These are phyloP conservation scores for Notolabrus celidotus DNA, from an alignment of 2,797 vertebrate species.

Conservation along the genomic window DNA sequence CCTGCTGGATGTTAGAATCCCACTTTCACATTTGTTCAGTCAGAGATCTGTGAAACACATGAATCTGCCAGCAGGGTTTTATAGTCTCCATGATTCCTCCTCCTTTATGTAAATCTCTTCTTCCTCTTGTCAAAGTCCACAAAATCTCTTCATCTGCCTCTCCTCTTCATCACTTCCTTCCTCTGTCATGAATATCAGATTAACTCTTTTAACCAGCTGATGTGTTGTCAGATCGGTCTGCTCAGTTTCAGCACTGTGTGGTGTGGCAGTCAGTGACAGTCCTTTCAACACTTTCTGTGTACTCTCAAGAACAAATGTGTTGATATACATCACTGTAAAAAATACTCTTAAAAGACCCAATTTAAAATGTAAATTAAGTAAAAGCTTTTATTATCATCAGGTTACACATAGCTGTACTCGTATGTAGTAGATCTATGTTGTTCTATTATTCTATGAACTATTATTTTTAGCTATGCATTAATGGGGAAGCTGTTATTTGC, in stretches of 20 bases:
- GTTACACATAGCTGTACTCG: no score
- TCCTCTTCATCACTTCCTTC: neutral
- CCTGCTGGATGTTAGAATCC: no score
- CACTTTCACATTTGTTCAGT: neutral
- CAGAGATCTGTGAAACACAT: neutral
- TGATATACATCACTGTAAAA: no score
- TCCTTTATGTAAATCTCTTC: constrained; percentile 3
- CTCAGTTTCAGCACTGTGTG: neutral
- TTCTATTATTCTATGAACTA: no score
- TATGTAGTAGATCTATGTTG: no score
- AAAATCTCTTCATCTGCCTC: neutral
- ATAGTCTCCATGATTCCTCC: neutral
- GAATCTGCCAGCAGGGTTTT: neutral
- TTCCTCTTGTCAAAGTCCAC: neutral
- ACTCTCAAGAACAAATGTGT: no score
- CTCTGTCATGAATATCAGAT: neutral
- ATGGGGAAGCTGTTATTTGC: no score
- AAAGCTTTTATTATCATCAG: no score
- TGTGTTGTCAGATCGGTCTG: neutral
- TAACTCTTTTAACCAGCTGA: neutral
- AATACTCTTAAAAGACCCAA: no score
- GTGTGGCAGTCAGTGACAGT: neutral
- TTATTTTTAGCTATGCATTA: no score
- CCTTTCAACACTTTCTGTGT: no score
- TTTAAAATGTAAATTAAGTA: no score